Base-by-base conservation (phyloP, 1,140 invertebrate genomes). In the Hydropsyche tenuis region DNA sequence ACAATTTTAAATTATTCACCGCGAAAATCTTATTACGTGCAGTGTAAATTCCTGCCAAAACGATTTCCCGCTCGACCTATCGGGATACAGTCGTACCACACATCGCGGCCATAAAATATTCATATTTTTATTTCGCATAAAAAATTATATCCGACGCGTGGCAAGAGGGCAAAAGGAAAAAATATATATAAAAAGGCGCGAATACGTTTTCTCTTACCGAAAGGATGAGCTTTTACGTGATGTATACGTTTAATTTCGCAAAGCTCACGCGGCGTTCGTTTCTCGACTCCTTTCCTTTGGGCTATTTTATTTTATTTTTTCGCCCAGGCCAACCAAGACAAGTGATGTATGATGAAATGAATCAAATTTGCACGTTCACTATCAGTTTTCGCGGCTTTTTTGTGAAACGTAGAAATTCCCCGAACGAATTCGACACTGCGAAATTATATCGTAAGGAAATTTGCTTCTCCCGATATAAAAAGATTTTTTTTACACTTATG, bases 201-300 rank as follows among this genome's bases (percentile, higher is more conserved):
- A 37, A 37, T 37, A 37, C 30, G 30, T 37, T 37, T 37, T 37
- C 30, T 37, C 30, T 37, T 37, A 37, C 30, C 30, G 30, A 53
- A 53, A 53, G 48, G 20, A 53, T 53, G 48, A 53, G 48, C 48
- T 53, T 53, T 53, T 20, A 20, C 48, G 48, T 53, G 48, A 53
- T 53, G 48, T 53, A 53, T 53, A 53, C 48, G n/a, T 53, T 53
- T 53, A 53, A 53, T 53, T 53, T 53, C 48, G 48, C 18, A 46
- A 46, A 46, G 45, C 45, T 46, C 45, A 16, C 45, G 45, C 48
- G 16, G 48, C 9, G 48, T 53, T 53, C 48, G 48, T 53, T 53
- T 53, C 48, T 53, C 48, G 48, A 53, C 48, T 53, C 30, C 18
- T 53, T 53, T 37, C 9, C 9, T 37, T 37, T 37, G 9, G 3